Evolutionary conservation across 2,888 invertebrate species (phyloP).

Genomic region (Girardia tigrina): DNA sequence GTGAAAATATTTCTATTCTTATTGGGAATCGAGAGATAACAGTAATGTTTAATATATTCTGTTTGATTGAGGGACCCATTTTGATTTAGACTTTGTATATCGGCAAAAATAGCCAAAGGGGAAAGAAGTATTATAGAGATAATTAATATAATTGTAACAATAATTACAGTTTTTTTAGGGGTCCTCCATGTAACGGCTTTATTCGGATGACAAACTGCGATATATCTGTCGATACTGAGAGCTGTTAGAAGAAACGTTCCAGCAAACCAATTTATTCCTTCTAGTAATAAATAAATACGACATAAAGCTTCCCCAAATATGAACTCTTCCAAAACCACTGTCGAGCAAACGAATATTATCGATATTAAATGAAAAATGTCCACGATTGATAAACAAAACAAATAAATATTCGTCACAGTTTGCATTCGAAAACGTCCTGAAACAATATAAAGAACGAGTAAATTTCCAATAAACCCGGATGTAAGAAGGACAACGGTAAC

Average conservation of each 20-base stretch:
- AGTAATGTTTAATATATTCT: not conserved
- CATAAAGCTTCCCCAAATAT: not conserved
- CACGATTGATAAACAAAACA: not conserved
- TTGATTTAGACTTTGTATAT: not conserved
- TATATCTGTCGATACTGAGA: not conserved
- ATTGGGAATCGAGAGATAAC: not conserved
- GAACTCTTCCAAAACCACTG: slow-evolving; percentile 7
- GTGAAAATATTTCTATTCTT: not conserved
- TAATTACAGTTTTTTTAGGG: not conserved
- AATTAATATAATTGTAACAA: not conserved
- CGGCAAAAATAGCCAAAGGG: not conserved
- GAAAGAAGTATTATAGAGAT: not conserved
- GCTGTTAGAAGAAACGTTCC: not conserved
- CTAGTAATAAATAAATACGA: not conserved
- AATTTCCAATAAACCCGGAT: not conserved
- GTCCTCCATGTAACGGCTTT: not conserved
- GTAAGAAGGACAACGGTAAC: not conserved
- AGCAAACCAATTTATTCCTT: slow-evolving; percentile 5
- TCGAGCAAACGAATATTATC: not conserved
- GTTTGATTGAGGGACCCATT: not conserved
- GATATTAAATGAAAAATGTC: slow-evolving; percentile 14
- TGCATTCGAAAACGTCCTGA: not conserved
- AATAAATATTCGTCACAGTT: slow-evolving; percentile 11
- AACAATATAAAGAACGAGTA: not conserved
- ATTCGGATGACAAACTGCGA: slow-evolving; percentile 1